Conservation (phyloP, 2,797 vertebrate species). For the Prionace glauca region DNA sequence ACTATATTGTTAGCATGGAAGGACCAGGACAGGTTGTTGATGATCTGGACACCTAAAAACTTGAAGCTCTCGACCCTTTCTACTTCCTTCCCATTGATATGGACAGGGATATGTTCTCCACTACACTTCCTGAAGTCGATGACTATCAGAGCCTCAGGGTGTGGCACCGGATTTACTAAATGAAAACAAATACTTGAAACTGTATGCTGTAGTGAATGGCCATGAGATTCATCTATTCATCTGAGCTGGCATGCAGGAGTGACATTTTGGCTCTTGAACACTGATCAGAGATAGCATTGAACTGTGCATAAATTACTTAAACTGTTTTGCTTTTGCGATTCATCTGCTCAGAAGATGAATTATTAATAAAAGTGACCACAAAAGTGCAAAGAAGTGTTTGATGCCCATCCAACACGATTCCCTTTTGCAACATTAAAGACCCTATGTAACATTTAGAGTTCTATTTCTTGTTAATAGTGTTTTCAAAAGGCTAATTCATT, state of each 20-base stretch:
- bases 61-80: too few relatives aligned
- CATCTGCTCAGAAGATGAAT: not conserved
- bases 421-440: not conserved
- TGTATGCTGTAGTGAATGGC: not conserved
- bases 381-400: not conserved
- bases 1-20: too few relatives aligned
- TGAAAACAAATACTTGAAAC: not conserved
- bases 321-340: not conserved
- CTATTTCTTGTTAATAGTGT: not conserved
- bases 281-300: not conserved
- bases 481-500: not conserved
- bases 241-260: not conserved
- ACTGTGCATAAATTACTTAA: not conserved
- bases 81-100: too few relatives aligned
- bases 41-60: too few relatives aligned
- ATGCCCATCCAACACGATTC: not conserved
- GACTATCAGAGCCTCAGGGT: too few relatives aligned
- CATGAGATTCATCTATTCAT: not conserved
- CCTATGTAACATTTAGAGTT: too few relatives aligned
- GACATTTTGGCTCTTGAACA: not conserved
- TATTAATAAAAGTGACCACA: not conserved
- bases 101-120: too few relatives aligned
- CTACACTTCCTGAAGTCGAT: too few relatives aligned
- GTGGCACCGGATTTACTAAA: not conserved
- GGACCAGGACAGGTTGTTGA: too few relatives aligned